Evolutionary conservation across 2,888 invertebrate genomes (phyloP).

Genomic region (Branchellion lobata): DNA sequence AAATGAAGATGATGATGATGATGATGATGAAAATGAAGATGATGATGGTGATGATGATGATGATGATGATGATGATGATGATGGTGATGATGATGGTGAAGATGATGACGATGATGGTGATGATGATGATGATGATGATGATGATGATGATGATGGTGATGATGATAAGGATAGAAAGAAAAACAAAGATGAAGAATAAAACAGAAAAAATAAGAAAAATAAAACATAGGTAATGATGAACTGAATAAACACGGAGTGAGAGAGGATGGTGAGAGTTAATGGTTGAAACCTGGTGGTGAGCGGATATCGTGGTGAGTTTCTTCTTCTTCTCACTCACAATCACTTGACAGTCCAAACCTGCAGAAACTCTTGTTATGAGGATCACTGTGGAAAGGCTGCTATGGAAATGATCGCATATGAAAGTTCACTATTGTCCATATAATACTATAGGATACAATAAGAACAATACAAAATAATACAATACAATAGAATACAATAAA

Average conservation of each 20-base stretch:
- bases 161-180: not conserved
- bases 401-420: no score
- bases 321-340: conserved; percentile 13
- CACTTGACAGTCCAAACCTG: not conserved
- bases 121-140: conserved; percentile 22
- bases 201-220: not conserved
- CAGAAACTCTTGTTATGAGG: no score
- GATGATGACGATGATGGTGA: not conserved
- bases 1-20: no score
- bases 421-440: no score
- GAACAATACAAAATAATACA: no score
- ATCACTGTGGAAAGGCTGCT: no score
- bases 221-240: not conserved
- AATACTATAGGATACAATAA: no score
- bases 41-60: conserved; percentile 5
- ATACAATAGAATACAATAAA: no score
- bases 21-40: not conserved
- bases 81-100: not conserved
- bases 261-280: not conserved
- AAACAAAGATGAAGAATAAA: no score
- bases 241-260: no score
- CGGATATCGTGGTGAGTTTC: not conserved
- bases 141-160: conserved; percentile 17
- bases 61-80: conserved; percentile 8
- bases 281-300: not conserved